Conservation (phyloP, 2,113 vertebrate species). For the Pluvialis apricaria region DNA sequence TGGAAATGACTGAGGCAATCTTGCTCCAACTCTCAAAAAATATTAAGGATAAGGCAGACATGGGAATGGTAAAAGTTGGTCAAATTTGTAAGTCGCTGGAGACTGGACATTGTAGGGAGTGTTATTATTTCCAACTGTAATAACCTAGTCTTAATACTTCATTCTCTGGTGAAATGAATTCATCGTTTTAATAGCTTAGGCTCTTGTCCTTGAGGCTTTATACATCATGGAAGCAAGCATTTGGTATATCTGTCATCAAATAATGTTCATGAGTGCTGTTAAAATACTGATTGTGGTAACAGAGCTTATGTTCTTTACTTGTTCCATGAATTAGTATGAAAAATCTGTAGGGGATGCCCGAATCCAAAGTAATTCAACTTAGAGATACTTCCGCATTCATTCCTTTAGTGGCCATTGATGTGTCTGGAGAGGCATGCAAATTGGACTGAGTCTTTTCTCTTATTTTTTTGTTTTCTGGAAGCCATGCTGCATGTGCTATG, state of each 20-base stretch:
- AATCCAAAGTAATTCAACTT: not conserved
- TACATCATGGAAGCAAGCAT: not conserved
- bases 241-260: not conserved
- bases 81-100: not conserved
- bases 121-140: not conserved
- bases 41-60: not conserved
- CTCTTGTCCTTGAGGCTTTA: not conserved
- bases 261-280: not conserved
- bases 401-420: not conserved
- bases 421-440: not conserved
- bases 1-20: not conserved
- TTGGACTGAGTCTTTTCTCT: not conserved
- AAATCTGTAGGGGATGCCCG: not conserved
- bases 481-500: not conserved
- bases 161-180: not conserved
- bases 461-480: not conserved
- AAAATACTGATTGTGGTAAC: not conserved
- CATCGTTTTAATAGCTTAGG: not conserved
- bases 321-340: not conserved
- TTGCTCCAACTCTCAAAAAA: not conserved
- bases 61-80: not conserved
- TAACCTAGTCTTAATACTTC: not conserved
- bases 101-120: not conserved
- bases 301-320: not conserved
- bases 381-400: not conserved